These are phyloP conservation scores for Galerucella calmariensis DNA, from an alignment of 2,888 invertebrate genomes.

Conservation along the genomic window DNA sequence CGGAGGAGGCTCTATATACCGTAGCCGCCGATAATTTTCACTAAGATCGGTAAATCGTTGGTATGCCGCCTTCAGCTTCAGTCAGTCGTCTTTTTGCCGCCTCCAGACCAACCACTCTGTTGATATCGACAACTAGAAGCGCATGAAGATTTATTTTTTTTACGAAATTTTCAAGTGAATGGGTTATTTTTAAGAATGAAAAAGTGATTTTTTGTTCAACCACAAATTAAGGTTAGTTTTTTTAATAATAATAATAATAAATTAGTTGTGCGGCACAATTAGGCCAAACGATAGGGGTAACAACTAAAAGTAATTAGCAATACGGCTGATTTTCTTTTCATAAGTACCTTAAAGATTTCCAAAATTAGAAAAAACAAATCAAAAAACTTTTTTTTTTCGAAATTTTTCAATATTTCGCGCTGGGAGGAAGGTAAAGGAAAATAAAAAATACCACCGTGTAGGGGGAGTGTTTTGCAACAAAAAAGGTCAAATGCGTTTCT, in stretches of 20 bases:
- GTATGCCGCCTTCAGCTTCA: slow-evolving; percentile 57
- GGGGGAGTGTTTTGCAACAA: no score
- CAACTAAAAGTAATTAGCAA: no score
- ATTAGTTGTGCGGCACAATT: background rate
- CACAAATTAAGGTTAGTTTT: background rate
- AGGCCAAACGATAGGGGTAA: no score
- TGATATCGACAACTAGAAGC: background rate
- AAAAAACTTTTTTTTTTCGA: no score
- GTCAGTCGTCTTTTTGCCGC: slow-evolving; percentile 56
- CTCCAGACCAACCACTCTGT: slow-evolving; percentile 42
- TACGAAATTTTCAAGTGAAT: background rate
- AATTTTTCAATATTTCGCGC: no score
- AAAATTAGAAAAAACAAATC: no score
- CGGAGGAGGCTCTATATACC: slow-evolving; percentile 48
- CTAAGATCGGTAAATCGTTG: slow-evolving; percentile 60
- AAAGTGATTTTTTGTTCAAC: background rate
- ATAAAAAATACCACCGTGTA: no score
- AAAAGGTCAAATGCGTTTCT: no score
- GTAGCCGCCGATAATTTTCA: background rate
- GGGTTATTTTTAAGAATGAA: background rate
- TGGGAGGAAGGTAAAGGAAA: no score
- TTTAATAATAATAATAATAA: background rate
- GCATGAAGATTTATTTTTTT: background rate
- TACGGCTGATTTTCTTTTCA: no score
- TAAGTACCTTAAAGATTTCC: no score